phyloP scores from a whole-genome alignment of 1,140 invertebrate species.

The Parapsyche elsis region DNA sequence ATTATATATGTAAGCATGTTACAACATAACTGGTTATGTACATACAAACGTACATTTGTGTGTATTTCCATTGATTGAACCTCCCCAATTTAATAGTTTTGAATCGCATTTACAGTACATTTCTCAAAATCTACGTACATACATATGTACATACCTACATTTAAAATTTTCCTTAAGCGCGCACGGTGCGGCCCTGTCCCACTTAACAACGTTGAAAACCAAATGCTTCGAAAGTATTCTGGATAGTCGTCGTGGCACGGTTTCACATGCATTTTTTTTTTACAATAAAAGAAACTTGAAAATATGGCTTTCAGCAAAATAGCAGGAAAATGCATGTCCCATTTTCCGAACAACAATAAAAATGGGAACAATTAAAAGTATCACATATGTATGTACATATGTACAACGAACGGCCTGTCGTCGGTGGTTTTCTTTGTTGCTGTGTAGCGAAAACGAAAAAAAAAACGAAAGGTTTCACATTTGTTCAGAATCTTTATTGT shows the following conservation, averaged over 20 bases:
- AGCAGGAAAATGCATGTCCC: constrained; percentile 53
- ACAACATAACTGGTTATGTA: no score
- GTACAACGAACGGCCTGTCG: neutral
- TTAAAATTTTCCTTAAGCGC: neutral
- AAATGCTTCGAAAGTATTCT: constrained; percentile 36
- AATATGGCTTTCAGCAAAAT: constrained; percentile 45
- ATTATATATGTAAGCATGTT: no score
- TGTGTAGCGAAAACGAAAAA: neutral
- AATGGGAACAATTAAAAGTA: constrained; percentile 54
- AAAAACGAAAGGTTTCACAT: constrained; percentile 18
- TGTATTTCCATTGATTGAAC: no score
- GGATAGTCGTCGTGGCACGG: constrained; percentile 15
- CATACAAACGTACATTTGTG: no score
- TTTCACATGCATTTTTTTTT: constrained; percentile 10
- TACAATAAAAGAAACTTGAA: constrained; percentile 15
- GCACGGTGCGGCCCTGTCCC: no score
- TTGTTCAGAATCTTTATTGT: neutral
- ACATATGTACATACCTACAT: no score
- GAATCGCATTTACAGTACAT: no score
- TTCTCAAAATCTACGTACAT: neutral
- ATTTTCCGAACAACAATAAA: constrained; percentile 54
- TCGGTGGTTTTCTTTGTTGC: constrained; percentile 48
- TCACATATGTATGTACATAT: constrained; percentile 25
- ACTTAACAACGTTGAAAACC: constrained; percentile 1
- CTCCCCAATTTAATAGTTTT: no score